Conservation (phyloP, 1,140 invertebrate species). For the Doryteuthis pealeii region DNA sequence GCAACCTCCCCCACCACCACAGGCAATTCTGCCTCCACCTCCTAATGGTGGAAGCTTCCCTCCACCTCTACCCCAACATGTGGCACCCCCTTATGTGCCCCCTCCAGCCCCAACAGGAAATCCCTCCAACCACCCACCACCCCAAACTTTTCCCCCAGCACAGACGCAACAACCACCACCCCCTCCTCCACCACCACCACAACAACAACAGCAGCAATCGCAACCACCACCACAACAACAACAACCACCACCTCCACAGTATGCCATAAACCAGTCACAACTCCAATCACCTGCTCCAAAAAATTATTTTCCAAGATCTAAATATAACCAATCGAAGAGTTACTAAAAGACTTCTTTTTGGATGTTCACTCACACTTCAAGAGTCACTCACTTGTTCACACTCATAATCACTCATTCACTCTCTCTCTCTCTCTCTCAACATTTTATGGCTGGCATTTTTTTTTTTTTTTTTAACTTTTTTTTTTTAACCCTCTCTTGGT, state of each 20-base stretch:
- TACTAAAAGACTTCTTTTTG: background rate
- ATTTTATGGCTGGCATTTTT: background rate
- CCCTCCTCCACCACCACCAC: background rate
- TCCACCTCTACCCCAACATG: constrained; percentile 2
- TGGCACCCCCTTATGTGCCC: constrained; percentile 5
- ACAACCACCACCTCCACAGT: background rate
- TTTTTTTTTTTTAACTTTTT: background rate
- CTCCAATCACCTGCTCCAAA: background rate
- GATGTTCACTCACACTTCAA: too few relatives aligned
- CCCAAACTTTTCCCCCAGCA: background rate
- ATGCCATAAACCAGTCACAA: background rate
- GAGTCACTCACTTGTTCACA: too few relatives aligned
- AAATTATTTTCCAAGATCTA: background rate
- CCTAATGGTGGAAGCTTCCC: background rate
- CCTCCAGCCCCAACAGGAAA: constrained; percentile 5
- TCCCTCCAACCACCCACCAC: background rate
- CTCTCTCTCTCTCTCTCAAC: background rate
- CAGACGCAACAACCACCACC: background rate
- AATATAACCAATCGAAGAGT: constrained; percentile 1
- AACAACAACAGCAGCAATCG: background rate
- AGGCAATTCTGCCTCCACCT: background rate
- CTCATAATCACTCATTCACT: background rate
- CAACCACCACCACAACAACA: background rate
- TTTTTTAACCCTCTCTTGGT: too few relatives aligned
- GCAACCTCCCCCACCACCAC: background rate